Conservation (phyloP, 2,888 invertebrate species). For the Meganola albula region DNA sequence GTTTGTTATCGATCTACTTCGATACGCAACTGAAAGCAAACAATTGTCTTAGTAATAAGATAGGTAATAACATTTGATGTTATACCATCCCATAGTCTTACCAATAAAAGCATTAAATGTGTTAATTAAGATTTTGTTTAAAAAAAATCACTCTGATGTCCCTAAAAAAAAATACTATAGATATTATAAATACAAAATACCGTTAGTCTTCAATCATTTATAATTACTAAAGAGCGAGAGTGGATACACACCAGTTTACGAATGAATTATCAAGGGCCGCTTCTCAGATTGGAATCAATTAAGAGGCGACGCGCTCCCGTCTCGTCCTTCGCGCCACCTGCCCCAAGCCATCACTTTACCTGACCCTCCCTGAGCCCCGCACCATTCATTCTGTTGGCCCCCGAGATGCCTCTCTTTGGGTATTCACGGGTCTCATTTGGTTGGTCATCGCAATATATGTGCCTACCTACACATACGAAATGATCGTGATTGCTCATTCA, state of each 20-base stretch:
- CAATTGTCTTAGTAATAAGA: too few relatives aligned
- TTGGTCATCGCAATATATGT: conserved; percentile 30
- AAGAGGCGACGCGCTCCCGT: conserved; percentile 61
- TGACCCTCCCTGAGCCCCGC: conserved; percentile 27
- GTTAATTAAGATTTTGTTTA: too few relatives aligned
- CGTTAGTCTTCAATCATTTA: conserved; percentile 40
- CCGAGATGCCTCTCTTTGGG: conserved; percentile 21
- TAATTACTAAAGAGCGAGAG: conserved; percentile 47
- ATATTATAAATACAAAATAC: conserved; percentile 5
- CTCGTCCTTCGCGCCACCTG: conserved; percentile 67
- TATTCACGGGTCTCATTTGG: conserved; percentile 19
- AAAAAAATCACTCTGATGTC: too few relatives aligned
- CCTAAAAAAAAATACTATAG: too few relatives aligned
- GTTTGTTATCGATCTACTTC: too few relatives aligned
- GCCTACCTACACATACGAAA: conserved; percentile 43
- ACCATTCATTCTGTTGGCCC: conserved; percentile 7
- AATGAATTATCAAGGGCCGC: conserved; percentile 56
- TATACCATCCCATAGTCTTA: too few relatives aligned
- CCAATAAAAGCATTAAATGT: too few relatives aligned
- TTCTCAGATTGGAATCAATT: conserved; percentile 73
- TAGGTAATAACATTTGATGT: too few relatives aligned
- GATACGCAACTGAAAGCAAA: too few relatives aligned
- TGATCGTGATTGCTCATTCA: conserved; percentile 53
- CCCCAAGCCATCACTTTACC: too few relatives aligned
- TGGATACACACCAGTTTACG: conserved; percentile 42